Percentiles rank a stretch among this genome's conserved stretches.
Evolutionary conservation across 2,113 vertebrate genomes (phyloP).

Genomic region (Lophochroa leadbeateri): DNA sequence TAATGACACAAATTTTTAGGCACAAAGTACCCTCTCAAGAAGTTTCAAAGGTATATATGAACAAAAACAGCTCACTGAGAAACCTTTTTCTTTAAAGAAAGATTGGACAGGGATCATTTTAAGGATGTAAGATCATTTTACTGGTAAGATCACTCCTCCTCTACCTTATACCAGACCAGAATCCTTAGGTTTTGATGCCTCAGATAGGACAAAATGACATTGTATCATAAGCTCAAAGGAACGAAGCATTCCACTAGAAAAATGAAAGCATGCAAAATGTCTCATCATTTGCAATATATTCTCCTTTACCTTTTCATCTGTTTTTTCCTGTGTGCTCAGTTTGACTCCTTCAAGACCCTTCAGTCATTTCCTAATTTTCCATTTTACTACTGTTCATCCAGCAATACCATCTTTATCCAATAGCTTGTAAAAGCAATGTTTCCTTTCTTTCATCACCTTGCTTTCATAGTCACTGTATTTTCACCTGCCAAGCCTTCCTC

Average conservation of each 20-base stretch:
- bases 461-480: neutral
- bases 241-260: neutral
- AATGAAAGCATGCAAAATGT: neutral
- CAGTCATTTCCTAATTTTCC: neutral
- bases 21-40: neutral
- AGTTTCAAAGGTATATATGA: neutral
- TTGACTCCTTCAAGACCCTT: neutral
- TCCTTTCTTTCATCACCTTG: neutral
- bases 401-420: neutral
- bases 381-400: neutral
- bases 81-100: neutral
- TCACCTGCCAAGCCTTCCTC: neutral
- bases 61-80: neutral
- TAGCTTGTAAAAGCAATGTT: neutral
- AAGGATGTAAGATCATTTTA: neutral
- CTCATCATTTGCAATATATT: neutral
- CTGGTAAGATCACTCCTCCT: neutral
- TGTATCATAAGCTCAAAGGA: neutral
- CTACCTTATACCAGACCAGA: neutral
- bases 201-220: neutral
- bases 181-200: neutral
- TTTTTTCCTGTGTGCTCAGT: neutral
- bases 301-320: neutral
- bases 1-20: neutral
- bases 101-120: neutral